Evolutionary conservation across 2,888 invertebrate species (phyloP).

Genomic region (Eueremaeus valkanovi): DNA sequence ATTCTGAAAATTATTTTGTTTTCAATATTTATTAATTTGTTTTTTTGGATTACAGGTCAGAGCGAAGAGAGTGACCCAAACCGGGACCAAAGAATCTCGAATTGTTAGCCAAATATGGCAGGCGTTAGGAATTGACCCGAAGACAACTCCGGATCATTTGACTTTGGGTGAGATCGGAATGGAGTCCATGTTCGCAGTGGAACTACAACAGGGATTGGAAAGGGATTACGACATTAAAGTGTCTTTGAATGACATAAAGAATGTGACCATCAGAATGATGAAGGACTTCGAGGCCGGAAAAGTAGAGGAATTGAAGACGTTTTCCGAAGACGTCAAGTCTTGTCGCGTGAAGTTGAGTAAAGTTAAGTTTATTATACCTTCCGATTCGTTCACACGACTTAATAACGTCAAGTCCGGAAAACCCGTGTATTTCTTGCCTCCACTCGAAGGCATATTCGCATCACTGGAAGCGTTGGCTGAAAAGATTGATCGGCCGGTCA

Average conservation of each 20-base stretch:
- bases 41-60: no score
- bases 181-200: no score
- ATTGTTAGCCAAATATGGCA: neutral
- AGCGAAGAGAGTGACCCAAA: neutral
- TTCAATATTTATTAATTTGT: no score
- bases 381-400: constrained; percentile 65
- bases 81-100: neutral
- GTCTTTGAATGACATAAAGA: neutral
- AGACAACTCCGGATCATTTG: no score
- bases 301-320: neutral
- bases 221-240: neutral
- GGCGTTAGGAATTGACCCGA: no score
- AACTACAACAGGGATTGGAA: no score
- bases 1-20: no score
- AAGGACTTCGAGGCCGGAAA: neutral
- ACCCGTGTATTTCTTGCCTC: no score
- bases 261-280: neutral
- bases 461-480: no score
- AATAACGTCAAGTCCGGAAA: constrained; percentile 58
- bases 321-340: neutral
- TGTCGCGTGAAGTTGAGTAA: constrained; percentile 49
- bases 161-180: no score
- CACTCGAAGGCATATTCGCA: no score
- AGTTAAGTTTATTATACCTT: constrained; percentile 63
- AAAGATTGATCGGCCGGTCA: no score